Percentiles rank a stretch among this genome's conserved stretches.
These are phyloP conservation scores for Bujurquina vittata DNA, from an alignment of 2,113 vertebrate genomes.

Conservation along the genomic window DNA sequence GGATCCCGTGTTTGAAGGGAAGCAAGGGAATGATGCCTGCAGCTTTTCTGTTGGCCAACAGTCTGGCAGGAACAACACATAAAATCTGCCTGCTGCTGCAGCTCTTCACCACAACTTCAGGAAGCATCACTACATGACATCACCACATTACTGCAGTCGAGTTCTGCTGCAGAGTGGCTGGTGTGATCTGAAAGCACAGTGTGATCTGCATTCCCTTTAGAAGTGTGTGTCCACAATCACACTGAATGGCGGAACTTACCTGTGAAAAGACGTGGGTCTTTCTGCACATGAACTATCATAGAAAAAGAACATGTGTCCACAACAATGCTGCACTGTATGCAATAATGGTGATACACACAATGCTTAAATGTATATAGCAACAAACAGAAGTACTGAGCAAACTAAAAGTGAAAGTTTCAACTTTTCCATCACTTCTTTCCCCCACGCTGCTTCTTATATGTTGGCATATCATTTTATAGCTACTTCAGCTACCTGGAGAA, in stretches of 20 bases:
- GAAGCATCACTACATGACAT: constrained; percentile 10
- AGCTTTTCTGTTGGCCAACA: constrained; percentile 40
- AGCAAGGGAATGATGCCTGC: constrained; percentile 31
- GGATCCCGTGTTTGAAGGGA: constrained; percentile 36
- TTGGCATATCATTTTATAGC: not conserved
- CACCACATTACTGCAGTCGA: constrained; percentile 8
- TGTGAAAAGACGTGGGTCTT: not conserved
- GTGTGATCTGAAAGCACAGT: constrained; percentile 15
- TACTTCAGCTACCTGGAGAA: not conserved
- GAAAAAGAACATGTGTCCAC: not conserved
- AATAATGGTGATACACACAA: not conserved
- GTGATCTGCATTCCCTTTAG: not conserved
- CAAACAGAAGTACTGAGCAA: not conserved
- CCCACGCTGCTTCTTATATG: not conserved
- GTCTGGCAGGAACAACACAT: constrained; percentile 20
- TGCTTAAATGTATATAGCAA: too few species aligned
- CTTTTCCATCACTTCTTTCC: not conserved
- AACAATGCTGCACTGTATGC: not conserved
- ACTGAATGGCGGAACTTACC: not conserved
- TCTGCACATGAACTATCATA: not conserved
- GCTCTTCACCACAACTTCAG: constrained; percentile 20
- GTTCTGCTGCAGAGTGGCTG: constrained; percentile 25
- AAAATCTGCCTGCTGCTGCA: constrained; percentile 29
- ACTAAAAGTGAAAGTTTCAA: not conserved
- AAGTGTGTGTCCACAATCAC: not conserved